phyloP scores from a whole-genome alignment of 1,140 invertebrate species.

The Adoxophyes honmai region DNA sequence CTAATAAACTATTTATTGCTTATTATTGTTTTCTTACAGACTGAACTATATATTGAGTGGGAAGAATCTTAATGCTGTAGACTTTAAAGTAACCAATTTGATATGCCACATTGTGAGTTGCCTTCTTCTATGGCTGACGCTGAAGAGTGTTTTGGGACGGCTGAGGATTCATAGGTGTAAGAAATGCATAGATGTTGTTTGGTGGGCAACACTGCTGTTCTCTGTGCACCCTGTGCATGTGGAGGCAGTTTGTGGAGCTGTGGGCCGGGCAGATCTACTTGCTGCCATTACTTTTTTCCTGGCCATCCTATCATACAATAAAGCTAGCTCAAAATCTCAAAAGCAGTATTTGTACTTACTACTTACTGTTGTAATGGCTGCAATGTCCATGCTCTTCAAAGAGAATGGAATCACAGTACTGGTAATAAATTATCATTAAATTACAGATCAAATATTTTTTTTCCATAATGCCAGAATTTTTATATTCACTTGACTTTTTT shows the following conservation, averaged over 20 bases:
- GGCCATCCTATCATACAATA: conserved; percentile 81
- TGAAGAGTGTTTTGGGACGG: conserved; percentile 78
- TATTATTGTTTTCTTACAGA: conserved; percentile 72
- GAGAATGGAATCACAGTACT: conserved; percentile 94
- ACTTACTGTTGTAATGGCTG: conserved; percentile 72
- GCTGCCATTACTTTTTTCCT: conserved; percentile 87
- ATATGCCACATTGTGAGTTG: conserved; percentile 80
- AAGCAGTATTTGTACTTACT: conserved; percentile 41
- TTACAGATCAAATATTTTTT: too few relatives aligned
- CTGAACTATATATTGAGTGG: conserved; percentile 79
- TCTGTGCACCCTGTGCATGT: conserved; percentile 96
- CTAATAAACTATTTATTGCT: too few relatives aligned
- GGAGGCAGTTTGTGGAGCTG: conserved; percentile 95
- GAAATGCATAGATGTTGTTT: conserved; percentile 55
- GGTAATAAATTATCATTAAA: too few relatives aligned
- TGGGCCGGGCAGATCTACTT: conserved; percentile 95
- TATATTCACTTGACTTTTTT: too few relatives aligned
- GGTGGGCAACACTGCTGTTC: conserved; percentile 87
- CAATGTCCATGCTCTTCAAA: conserved; percentile 89
- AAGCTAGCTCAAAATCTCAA: conserved; percentile 31
- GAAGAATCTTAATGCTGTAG: conserved; percentile 78
- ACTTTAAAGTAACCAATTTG: conserved; percentile 87
- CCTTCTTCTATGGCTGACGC: conserved; percentile 77
- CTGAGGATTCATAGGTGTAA: conserved; percentile 29
- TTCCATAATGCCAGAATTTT: too few relatives aligned